Evolutionary conservation across 2,113 vertebrate genomes (phyloP).

Genomic region (Casuarius casuarius): DNA sequence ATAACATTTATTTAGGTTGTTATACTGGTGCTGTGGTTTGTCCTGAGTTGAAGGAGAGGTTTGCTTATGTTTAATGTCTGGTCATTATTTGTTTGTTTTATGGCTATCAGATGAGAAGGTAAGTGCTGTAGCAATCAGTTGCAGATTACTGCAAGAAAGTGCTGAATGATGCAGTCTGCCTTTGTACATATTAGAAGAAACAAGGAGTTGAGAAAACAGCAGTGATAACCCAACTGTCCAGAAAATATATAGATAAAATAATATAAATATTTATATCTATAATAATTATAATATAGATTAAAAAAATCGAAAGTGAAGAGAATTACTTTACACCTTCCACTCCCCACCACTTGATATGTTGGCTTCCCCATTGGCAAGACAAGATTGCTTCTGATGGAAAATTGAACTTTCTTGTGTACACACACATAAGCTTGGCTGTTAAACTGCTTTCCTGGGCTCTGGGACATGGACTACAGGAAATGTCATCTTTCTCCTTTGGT

Average conservation of each 20-base stretch:
- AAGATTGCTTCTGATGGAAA: neutral
- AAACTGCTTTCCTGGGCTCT: neutral
- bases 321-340: neutral
- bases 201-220: neutral
- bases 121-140: neutral
- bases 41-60: conserved; percentile 5
- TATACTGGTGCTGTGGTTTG: neutral
- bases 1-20: neutral
- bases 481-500: neutral
- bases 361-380: neutral
- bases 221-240: neutral
- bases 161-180: neutral
- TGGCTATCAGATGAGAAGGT: conserved; percentile 37
- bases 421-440: neutral
- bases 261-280: rapidly evolving
- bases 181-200: neutral
- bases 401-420: rapidly evolving
- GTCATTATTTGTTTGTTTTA: conserved; percentile 53
- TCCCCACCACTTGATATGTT: neutral
- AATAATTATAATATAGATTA: neutral
- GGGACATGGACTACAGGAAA: neutral
- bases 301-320: neutral
- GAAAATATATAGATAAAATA: neutral
- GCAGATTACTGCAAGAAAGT: neutral
- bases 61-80: conserved; percentile 20